Evolutionary conservation across 2,113 vertebrate species (phyloP), one percentile per base, ranked within the genome.

Genomic region (Epinephelus cyanopodus): DNA sequence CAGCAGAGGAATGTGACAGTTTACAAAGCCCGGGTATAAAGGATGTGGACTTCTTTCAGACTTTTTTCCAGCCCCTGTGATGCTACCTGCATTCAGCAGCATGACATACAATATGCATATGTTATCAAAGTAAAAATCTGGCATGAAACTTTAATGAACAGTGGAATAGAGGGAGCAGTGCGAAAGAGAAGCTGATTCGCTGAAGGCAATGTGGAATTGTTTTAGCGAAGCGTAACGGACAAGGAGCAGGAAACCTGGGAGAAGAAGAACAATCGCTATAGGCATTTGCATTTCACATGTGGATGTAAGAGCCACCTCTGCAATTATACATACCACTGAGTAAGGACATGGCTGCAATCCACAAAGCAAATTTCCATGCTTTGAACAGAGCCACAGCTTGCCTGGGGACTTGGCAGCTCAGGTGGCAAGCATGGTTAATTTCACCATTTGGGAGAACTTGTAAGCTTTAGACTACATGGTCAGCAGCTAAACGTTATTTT

Each of bases 111-210:
- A 94, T 94, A 94, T 95, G 90, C 86, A 91, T 93, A 90, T 86
- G 90, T 91, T 94, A 94, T 95, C 94, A 94, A 93, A 94, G 93
- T 91, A 85, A 91, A 92, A 93, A 95, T 94, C 90, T 86, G 77
- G 29, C 86, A 95, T 95, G 84, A 94, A 95, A 93, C 87, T 94
- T 95, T 95, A 95, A 95, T 95, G 90, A 93, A 88, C 45, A 77
- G 86, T 84, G 85, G 84, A 88, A 90, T 48, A 79, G 84, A 84
- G 54, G 56, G 84, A 80, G 89, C 72, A 17, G 75, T 76, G 90
- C 77, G 66, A 92, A 92, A 90, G 88, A 90, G 83, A 84, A 90
- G 90, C 83, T 65, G 86, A 90, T 92, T 90, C 67, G 91, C 94
- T 94, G 82, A 89, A 87, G 92, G 95, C 93, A 5, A 85, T 88